Base-by-base conservation (phyloP, 2,888 invertebrate species). In the Glyphotaelius pellucidus region DNA sequence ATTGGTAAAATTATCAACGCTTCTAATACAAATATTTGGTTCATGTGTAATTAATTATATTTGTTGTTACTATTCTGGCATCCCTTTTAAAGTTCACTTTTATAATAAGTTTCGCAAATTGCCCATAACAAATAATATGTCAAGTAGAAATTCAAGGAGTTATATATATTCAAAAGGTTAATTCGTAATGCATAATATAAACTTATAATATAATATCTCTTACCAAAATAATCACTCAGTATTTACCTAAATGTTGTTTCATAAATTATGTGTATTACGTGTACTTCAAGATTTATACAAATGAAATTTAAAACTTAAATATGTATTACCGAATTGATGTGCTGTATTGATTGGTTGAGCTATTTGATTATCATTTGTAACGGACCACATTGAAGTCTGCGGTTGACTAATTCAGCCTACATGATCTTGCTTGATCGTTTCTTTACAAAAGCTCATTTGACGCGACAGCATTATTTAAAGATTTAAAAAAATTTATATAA, bases 211-310 rank as follows among this genome's bases (percentile, higher is more conserved):
- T 31, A 85, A 86, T 47, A 86, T 86, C 52, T 87, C 67, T 87
- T 52, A 87, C 67, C 87, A 87, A 87, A 87, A 67, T 87, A 87
- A 67, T 87, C 87, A n/a, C 31, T 67, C 87, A 87, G 87, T 87
- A 87, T 67, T 87, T 87, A 67, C 67, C 67, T 67, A 30, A 87
- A 87, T 87, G 87, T 87, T 87, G 87, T 87, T 67, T 87, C 87
- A 67, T 47, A 86, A 25, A 67, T 67, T 67, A 81, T 87, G 67
- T 87, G 87, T 87, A 87, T 87, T 87, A 47, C n/a, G 35, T 87
- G 67, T 67, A 87, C 52, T 87, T 15, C 87, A 30, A 38, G 83
- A 35, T 83, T 83, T 83, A 38, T 35, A 25, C 35, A 35, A 35
- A 19, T 35, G 35, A 83, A 83, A 83, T 83, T 83, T 35, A 32